Evolutionary conservation across 1,140 invertebrate species (phyloP), one percentile per base, ranked within the genome.

Genomic region (Orussus abietinus): DNA sequence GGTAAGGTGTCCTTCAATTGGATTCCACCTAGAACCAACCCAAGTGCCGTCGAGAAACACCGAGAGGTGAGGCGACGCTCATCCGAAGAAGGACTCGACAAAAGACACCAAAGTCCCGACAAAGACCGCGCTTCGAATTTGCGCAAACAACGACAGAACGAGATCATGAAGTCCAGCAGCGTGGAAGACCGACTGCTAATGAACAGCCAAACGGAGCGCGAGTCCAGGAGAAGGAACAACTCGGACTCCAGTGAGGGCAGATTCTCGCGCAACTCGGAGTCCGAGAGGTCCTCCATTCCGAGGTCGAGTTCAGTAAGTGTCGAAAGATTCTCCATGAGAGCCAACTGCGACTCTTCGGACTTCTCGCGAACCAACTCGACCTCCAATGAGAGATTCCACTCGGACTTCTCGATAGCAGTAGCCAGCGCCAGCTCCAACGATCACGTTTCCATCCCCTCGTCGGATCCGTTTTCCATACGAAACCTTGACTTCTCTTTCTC

Each of bases 41-140:
- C 82, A 15, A 79, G 77, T 47, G 82, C 81, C 49, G 77, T 81
- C 53, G 85, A 86, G 62, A 78, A 84, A 53, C 85, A 86, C 67
- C 82, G 84, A 56, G 85, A 86, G 70, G 84, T 87, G 36, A 78
- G 82, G 53, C 78, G 85, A 56, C 59, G 71, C n/a, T 64, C 65
- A 1, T 69, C 69, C 26, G 64, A 70, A 12, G 66, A 69, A 13
- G 62, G 45, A 4, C 42, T 62, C 15, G 61, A 65, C 26, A 42
- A 49, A 22, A 35, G 25, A 47, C 21, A 52, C 20, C 59, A 51
- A 15, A 51, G 39, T 45, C 59, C 40, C 11, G 51, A 59, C 4
- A 36, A 54, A 11, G 47, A 53, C 13, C 45, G 47, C 17, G 12
- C 18, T 5, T 38, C 35, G 5, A 45, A 45, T 15, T 29, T 46